Percentiles rank a stretch among this genome's conserved stretches.
Conservation (phyloP, 2,888 invertebrate genomes). For the Thereva nobilitata region DNA sequence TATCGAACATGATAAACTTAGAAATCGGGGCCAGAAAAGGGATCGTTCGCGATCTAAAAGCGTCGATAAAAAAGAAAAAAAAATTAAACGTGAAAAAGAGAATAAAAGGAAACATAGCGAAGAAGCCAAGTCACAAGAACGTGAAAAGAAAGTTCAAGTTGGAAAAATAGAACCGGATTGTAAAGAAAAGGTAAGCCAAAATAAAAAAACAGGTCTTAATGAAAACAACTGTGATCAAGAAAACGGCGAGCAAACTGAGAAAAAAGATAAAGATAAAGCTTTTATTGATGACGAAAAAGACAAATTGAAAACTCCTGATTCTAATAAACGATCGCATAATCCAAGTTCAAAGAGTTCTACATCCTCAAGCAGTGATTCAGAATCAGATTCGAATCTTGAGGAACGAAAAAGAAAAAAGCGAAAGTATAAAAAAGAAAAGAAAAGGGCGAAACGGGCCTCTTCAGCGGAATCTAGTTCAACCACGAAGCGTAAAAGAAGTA, state of each 20-base stretch:
- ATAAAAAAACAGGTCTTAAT: constrained; percentile 70
- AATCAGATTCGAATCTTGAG: constrained; percentile 55
- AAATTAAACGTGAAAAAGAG: constrained; percentile 45
- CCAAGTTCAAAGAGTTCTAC: constrained; percentile 59
- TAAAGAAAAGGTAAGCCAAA: constrained; percentile 52
- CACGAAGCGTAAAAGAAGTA: constrained; percentile 63
- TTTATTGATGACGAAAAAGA: constrained; percentile 57
- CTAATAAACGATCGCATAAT: constrained; percentile 65
- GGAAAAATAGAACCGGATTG: constrained; percentile 43
- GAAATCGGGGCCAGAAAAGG: constrained; percentile 22
- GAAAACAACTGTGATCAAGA: constrained; percentile 77
- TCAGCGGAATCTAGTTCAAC: constrained; percentile 53
- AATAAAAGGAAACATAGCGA: constrained; percentile 42
- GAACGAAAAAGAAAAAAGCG: constrained; percentile 62
- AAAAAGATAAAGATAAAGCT: constrained; percentile 52
- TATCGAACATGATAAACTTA: constrained; percentile 5
- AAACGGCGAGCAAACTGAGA: constrained; percentile 71
- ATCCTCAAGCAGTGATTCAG: constrained; percentile 64
- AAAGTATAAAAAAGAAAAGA: constrained; percentile 66
- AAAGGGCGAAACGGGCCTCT: constrained; percentile 63
- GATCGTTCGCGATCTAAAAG: constrained; percentile 38
- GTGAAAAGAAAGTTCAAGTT: constrained; percentile 43
- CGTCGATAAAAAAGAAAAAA: constrained; percentile 49
- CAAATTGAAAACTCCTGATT: constrained; percentile 46
- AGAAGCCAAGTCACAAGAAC: constrained; percentile 45